Conservation (phyloP, 1,140 invertebrate species). For the Vanessa tameamea region DNA sequence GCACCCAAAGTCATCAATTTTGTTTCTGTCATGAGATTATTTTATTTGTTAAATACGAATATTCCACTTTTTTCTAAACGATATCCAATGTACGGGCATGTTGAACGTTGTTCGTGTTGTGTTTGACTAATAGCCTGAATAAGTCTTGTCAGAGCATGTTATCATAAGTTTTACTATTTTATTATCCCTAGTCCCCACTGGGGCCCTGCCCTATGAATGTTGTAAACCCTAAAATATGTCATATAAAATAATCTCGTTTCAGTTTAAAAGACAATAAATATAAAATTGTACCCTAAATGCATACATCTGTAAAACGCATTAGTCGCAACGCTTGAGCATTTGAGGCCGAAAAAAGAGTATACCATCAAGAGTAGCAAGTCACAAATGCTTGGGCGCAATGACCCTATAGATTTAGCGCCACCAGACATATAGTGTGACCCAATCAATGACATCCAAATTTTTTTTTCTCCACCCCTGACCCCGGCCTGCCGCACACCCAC, state of each 20-base stretch:
- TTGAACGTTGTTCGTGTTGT: constrained; percentile 69
- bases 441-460: constrained; percentile 77
- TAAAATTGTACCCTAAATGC: constrained; percentile 55
- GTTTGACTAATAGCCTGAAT: constrained; percentile 73
- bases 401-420: constrained; percentile 66
- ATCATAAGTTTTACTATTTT: constrained; percentile 27
- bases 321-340: constrained; percentile 54
- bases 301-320: constrained; percentile 63
- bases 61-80: constrained; percentile 28
- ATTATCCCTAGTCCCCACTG: constrained; percentile 16
- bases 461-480: constrained; percentile 72
- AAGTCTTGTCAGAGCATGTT: constrained; percentile 64
- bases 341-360: constrained; percentile 38
- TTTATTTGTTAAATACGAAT: constrained; percentile 61
- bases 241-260: constrained; percentile 73
- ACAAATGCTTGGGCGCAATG: constrained; percentile 49
- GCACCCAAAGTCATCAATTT: constrained; percentile 43
- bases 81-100: constrained; percentile 45
- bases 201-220: constrained; percentile 19
- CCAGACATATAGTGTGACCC: constrained; percentile 69
- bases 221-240: constrained; percentile 10
- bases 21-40: constrained; percentile 67
- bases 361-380: background rate
- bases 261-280: constrained; percentile 46
- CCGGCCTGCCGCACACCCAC: constrained; percentile 71